Conservation (phyloP, 2,888 invertebrate genomes). For the Orgyia antiqua region DNA sequence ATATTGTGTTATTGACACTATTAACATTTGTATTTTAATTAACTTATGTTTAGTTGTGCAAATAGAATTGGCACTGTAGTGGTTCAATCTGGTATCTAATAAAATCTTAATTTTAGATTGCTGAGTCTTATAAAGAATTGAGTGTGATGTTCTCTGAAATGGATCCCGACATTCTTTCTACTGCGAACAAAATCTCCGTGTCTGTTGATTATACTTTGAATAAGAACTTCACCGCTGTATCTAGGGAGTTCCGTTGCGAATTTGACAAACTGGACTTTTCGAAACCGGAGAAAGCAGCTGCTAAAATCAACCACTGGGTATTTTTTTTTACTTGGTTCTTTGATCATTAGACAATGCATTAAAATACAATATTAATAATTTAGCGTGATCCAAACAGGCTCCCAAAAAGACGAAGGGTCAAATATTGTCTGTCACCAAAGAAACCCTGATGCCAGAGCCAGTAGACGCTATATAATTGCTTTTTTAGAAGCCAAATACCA, state of each 20-base stretch:
- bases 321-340: no score
- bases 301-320: constrained; percentile 27
- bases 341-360: no score
- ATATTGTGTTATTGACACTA: no score
- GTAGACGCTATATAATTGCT: no score
- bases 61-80: no score
- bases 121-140: not conserved
- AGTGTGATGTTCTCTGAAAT: not conserved
- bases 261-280: constrained; percentile 13
- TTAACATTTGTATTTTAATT: no score
- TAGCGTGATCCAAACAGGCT: no score
- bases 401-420: constrained; percentile 32
- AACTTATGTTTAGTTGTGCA: no score
- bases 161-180: not conserved
- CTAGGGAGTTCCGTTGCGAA: not conserved
- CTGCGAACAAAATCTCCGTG: not conserved
- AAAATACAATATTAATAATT: no score
- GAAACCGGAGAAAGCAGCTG: constrained; percentile 11
- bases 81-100: no score
- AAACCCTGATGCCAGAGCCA: constrained; percentile 17
- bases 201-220: not conserved
- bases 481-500: no score
- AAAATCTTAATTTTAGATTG: no score
- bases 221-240: not conserved
- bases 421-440: constrained; percentile 32